phyloP scores from a whole-genome alignment of 2,888 invertebrate species.

The Uloborus plumipes region DNA sequence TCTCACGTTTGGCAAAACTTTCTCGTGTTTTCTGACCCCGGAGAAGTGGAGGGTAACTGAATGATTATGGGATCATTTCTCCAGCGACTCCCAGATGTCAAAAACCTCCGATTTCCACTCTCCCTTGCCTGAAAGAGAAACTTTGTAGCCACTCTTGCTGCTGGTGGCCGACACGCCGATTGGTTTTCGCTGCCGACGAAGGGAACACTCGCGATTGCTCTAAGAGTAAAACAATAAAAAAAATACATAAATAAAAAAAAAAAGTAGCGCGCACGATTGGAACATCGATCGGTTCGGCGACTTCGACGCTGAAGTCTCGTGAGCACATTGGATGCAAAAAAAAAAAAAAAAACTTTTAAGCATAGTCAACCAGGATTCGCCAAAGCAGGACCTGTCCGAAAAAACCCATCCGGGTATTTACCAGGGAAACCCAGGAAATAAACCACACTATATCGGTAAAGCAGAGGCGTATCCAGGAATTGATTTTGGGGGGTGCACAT shows the following conservation, averaged over 20 bases:
- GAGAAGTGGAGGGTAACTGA: constrained; percentile 20
- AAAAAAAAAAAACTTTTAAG: no score
- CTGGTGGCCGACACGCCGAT: constrained; percentile 43
- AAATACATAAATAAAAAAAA: constrained; percentile 15
- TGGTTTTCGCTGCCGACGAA: constrained; percentile 25
- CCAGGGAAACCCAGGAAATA: no score
- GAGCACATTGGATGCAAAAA: no score
- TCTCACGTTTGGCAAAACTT: constrained; percentile 35
- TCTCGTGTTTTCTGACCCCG: constrained; percentile 43
- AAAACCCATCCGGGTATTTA: no score
- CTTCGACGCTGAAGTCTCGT: neutral
- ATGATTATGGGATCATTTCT: constrained; percentile 54
- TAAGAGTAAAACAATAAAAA: constrained; percentile 7
- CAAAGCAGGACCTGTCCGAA: no score
- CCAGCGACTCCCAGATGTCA: constrained; percentile 40
- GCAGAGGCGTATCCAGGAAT: no score
- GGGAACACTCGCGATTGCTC: neutral
- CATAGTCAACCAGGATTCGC: no score
- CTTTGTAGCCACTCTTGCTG: constrained; percentile 30
- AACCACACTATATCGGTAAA: no score
- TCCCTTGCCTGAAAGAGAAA: constrained; percentile 28
- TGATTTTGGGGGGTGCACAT: no score
- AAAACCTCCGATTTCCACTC: constrained; percentile 48
- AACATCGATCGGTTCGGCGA: constrained; percentile 51
- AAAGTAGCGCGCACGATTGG: constrained; percentile 46